phyloP scores from a whole-genome alignment of 2,113 vertebrate species.

The Microcebus tavaratra region DNA sequence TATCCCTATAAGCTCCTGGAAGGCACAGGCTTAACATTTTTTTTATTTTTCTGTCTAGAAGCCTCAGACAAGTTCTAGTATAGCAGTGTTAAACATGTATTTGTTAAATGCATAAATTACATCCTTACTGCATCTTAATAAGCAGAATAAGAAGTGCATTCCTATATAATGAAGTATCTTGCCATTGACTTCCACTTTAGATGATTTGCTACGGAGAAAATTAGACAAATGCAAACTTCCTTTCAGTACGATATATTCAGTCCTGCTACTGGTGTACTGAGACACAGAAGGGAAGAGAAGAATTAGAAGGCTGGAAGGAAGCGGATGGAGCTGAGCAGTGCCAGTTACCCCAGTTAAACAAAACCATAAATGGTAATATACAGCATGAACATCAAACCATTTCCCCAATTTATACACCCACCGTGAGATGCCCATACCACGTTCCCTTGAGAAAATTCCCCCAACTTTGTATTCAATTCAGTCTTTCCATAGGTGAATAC shows the following conservation, averaged over 20 bases:
- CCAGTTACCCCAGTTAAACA: background rate
- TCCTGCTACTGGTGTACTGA: background rate
- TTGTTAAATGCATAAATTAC: background rate
- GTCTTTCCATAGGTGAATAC: background rate
- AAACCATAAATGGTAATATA: background rate
- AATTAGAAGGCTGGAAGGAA: background rate
- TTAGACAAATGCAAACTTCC: background rate
- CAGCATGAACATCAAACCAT: background rate
- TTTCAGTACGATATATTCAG: background rate
- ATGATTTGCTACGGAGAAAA: background rate
- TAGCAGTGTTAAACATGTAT: background rate
- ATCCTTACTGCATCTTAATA: background rate
- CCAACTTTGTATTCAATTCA: background rate
- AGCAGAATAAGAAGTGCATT: background rate
- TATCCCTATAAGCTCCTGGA: background rate
- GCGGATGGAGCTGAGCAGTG: background rate
- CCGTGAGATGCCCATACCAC: fast-evolving
- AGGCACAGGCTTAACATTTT: background rate
- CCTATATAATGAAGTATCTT: background rate
- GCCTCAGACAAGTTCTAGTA: background rate
- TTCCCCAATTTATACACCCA: background rate
- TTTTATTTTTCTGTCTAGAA: background rate
- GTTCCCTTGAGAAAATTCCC: background rate
- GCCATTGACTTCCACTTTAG: background rate
- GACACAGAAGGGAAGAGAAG: background rate